These are phyloP conservation scores for Hippocampus mohnikei DNA, from an alignment of 2,113 vertebrate species.

Conservation along the genomic window DNA sequence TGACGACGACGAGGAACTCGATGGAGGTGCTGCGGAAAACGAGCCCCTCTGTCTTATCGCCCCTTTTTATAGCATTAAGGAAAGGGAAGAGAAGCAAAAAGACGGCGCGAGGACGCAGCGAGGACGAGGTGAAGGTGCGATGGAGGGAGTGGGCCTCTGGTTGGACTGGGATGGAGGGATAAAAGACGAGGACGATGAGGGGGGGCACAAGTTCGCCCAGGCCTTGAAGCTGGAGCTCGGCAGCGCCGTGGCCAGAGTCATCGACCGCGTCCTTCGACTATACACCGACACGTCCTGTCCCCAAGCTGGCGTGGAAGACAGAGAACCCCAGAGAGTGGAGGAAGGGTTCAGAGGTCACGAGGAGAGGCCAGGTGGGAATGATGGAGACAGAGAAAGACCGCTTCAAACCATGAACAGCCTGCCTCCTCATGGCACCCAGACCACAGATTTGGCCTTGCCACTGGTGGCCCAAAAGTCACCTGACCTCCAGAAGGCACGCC, in stretches of 20 bases:
- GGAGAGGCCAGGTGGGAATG: slow-evolving; percentile 22
- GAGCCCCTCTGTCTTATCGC: slow-evolving; percentile 56
- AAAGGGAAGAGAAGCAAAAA: slow-evolving; percentile 35
- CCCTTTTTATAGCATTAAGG: slow-evolving; percentile 46
- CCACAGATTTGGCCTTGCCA: slow-evolving; percentile 43
- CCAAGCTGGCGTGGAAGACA: slow-evolving; percentile 16
- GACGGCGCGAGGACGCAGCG: slow-evolving; percentile 33
- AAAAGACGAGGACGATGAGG: slow-evolving; percentile 52
- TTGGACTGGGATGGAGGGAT: slow-evolving; percentile 62
- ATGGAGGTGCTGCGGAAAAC: slow-evolving; percentile 35
- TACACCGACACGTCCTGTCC: slow-evolving; percentile 56
- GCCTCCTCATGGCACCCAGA: slow-evolving; percentile 23
- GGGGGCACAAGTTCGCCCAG: slow-evolving; percentile 71
- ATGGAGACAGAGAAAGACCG: slow-evolving; percentile 38
- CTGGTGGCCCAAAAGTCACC: slow-evolving; percentile 55
- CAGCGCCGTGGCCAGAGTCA: slow-evolving; percentile 72
- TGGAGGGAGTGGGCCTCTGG: slow-evolving; percentile 64
- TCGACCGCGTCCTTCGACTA: slow-evolving; percentile 73
- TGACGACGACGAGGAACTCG: slow-evolving; percentile 47
- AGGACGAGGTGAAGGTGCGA: slow-evolving; percentile 33
- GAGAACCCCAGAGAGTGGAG: slow-evolving; percentile 33
- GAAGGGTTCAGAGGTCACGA: slow-evolving; percentile 32
- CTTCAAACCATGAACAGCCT: slow-evolving; percentile 14
- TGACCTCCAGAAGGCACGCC: slow-evolving; percentile 53
- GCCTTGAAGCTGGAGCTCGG: slow-evolving; percentile 74